These are phyloP conservation scores for Clarias batrachus DNA, from an alignment of 2,113 vertebrate species.

Conservation along the genomic window DNA sequence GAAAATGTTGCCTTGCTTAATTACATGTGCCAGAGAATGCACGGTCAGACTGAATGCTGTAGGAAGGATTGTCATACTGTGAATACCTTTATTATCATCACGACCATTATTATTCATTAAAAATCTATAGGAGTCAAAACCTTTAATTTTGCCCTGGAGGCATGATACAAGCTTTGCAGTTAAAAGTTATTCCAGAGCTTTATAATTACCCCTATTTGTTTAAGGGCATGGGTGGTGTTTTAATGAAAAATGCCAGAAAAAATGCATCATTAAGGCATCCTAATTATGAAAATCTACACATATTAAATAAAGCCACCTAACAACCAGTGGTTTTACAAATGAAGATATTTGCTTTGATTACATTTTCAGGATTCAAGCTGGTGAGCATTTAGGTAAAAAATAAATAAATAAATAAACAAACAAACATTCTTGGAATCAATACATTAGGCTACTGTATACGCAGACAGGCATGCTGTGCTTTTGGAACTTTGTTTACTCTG, in stretches of 20 bases:
- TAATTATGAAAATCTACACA: conserved; percentile 48
- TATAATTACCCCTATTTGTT: conserved; percentile 42
- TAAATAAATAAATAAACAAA: not conserved
- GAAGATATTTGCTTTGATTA: not conserved
- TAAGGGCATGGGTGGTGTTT: conserved; percentile 39
- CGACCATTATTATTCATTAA: conserved; percentile 1
- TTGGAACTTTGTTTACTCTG: not conserved
- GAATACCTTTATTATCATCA: conserved; percentile 16
- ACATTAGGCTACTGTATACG: not conserved
- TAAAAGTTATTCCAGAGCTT: conserved; percentile 34
- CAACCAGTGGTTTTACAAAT: conserved; percentile 30
- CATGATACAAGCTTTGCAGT: not conserved
- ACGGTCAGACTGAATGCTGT: conserved; percentile 13
- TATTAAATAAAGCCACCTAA: conserved; percentile 43
- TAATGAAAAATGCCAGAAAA: conserved; percentile 46
- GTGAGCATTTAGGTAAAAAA: not conserved
- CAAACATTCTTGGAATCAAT: not conserved
- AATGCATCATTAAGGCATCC: conserved; percentile 34
- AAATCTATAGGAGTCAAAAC: conserved; percentile 35
- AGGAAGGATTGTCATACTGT: conserved; percentile 17
- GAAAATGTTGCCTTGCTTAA: not conserved
- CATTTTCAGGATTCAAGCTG: conserved; percentile 2
- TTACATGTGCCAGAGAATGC: not conserved
- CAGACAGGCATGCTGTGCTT: not conserved
- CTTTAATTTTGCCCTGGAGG: conserved; percentile 32